Percentiles rank a stretch among this genome's conserved stretches.
phyloP scores from a whole-genome alignment of 2,888 invertebrate species.

The Dyspetes luteomarginatus region DNA sequence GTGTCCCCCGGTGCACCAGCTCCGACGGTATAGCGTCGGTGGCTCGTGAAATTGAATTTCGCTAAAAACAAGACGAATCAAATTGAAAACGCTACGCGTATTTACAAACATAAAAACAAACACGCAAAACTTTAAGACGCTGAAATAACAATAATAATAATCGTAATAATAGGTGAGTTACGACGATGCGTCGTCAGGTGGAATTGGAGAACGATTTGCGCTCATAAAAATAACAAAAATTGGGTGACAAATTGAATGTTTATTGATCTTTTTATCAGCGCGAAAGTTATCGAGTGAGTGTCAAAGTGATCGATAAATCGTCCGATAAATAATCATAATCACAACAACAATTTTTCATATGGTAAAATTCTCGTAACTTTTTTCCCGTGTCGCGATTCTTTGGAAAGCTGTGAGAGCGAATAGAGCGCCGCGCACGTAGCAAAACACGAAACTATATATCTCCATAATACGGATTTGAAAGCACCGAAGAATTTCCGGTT shows the following conservation, averaged over 20 bases:
- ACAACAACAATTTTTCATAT: background rate
- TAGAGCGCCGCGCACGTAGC: background rate
- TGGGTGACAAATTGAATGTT: background rate
- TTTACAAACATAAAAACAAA: background rate
- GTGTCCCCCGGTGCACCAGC: slow-evolving; percentile 69
- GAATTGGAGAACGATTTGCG: slow-evolving; percentile 3
- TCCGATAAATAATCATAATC: background rate
- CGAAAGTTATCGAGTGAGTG: background rate
- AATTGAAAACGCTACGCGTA: background rate
- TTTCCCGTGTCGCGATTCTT: too few species aligned
- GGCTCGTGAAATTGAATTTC: slow-evolving; percentile 41
- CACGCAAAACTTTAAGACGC: background rate
- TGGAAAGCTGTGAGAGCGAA: background rate
- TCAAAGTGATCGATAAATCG: slow-evolving; percentile 3
- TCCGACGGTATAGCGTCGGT: slow-evolving; percentile 55
- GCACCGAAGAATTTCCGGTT: background rate
- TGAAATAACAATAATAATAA: background rate
- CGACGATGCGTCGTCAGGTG: background rate
- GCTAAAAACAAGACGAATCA: background rate
- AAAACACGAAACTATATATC: background rate
- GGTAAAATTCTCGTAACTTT: background rate
- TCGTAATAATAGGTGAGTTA: background rate
- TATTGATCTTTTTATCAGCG: background rate
- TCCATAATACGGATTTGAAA: background rate
- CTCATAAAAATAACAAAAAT: background rate